Conservation (phyloP, 2,888 invertebrate species). For the Diplolepis rosae region DNA sequence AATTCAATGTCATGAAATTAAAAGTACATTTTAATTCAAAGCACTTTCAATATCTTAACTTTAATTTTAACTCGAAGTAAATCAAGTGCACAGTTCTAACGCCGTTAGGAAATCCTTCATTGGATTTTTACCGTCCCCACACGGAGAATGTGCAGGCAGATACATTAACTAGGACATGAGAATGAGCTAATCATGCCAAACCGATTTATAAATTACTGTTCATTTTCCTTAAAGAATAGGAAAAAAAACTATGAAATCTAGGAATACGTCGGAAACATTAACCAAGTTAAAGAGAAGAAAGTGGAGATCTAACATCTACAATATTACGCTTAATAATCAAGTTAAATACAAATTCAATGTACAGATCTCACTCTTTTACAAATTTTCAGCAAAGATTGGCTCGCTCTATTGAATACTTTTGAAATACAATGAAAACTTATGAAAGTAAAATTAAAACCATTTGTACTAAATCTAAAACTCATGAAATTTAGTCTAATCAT, state of each 20-base stretch:
- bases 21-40: background rate
- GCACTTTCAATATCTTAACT: background rate
- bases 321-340: background rate
- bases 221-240: background rate
- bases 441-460: conserved; percentile 2
- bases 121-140: conserved; percentile 4
- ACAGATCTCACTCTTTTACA: conserved; percentile 25
- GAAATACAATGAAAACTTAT: background rate
- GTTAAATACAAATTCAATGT: background rate
- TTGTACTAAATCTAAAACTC: background rate
- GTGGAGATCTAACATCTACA: conserved; percentile 7
- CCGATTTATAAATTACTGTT: conserved; percentile 11
- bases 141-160: conserved; percentile 15
- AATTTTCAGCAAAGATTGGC: conserved; percentile 1
- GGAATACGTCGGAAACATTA: background rate
- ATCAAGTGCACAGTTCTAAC: background rate
- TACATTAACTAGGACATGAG: background rate
- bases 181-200: conserved; percentile 4
- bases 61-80: background rate
- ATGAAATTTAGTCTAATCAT: conserved; percentile 11
- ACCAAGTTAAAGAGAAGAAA: background rate
- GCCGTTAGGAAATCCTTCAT: background rate
- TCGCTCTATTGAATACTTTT: conserved; percentile 12
- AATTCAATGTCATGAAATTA: no score
- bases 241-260: conserved; percentile 8